phyloP scores from a whole-genome alignment of 1,140 invertebrate genomes.

The Hyles vespertilio region DNA sequence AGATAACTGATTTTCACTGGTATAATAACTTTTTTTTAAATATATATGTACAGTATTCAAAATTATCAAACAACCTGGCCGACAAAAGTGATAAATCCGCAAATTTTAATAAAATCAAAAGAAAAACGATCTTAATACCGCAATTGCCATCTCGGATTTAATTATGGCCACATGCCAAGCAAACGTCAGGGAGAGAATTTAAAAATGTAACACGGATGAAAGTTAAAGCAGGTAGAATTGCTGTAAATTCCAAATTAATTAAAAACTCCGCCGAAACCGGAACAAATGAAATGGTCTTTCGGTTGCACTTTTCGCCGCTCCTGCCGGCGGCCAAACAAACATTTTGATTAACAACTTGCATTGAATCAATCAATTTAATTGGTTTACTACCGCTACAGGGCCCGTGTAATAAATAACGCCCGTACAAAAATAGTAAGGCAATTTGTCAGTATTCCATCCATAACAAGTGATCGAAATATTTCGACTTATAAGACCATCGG shows the following conservation, averaged over 20 bases:
- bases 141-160: slow-evolving; percentile 1
- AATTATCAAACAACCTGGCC: too few relatives aligned
- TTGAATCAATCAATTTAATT: slow-evolving; percentile 58
- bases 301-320: slow-evolving; percentile 34
- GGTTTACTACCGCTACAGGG: slow-evolving; percentile 25
- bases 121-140: too few relatives aligned
- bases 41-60: too few relatives aligned
- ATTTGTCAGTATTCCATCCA: background rate
- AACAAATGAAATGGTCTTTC: slow-evolving; percentile 38
- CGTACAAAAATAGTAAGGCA: slow-evolving; percentile 1
- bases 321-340: slow-evolving; percentile 26
- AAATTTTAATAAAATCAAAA: too few relatives aligned
- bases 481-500: too few relatives aligned
- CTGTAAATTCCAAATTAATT: slow-evolving; percentile 33
- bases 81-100: too few relatives aligned
- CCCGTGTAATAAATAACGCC: slow-evolving; percentile 2
- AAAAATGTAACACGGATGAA: slow-evolving; percentile 5
- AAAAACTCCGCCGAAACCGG: slow-evolving; percentile 25
- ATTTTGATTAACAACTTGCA: slow-evolving; percentile 48
- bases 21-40: too few relatives aligned
- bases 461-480: too few relatives aligned
- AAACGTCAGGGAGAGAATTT: slow-evolving; percentile 8
- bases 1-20: too few relatives aligned
- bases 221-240: slow-evolving; percentile 15
- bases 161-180: slow-evolving; percentile 3